These are phyloP conservation scores for Deladenus siricidicola DNA, from an alignment of 2,888 invertebrate genomes.

Conservation along the genomic window DNA sequence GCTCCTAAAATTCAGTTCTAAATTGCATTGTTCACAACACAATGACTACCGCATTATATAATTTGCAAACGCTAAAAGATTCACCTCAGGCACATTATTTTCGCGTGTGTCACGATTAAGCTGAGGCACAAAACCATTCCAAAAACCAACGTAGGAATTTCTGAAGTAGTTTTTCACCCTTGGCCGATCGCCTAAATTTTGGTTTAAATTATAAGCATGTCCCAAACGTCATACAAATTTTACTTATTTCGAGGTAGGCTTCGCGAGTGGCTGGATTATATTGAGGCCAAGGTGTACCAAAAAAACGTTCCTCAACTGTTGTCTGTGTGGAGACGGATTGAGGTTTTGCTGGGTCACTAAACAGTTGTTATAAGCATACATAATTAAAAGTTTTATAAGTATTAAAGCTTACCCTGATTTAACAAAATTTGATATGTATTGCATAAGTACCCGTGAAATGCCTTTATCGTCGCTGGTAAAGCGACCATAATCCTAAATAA, in stretches of 20 bases:
- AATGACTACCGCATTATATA: not conserved
- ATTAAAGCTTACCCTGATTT: conserved; percentile 43
- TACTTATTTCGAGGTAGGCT: conserved; percentile 50
- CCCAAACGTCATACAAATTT: not conserved
- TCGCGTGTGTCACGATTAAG: conserved; percentile 38
- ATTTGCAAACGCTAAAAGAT: conserved; percentile 3
- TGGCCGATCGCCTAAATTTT: conserved; percentile 38
- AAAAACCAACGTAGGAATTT: conserved; percentile 43
- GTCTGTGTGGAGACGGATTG: conserved; percentile 36
- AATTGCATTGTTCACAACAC: not conserved
- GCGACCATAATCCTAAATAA: conserved; percentile 31
- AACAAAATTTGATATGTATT: conserved; percentile 51
- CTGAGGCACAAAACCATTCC: conserved; percentile 50
- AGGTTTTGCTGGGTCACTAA: conserved; percentile 50
- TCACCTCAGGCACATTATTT: conserved; percentile 29
- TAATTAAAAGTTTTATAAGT: conserved; percentile 1
- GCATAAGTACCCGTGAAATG: conserved; percentile 50
- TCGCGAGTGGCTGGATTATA: conserved; percentile 47
- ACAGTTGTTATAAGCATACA: not conserved
- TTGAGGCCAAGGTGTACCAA: conserved; percentile 49
- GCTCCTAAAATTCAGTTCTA: conserved; percentile 28
- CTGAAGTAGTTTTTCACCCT: conserved; percentile 48
- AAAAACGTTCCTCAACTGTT: conserved; percentile 44
- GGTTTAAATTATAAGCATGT: not conserved
- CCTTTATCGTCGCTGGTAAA: conserved; percentile 44